These are phyloP conservation scores for Drosophila murphyi DNA, from an alignment of 1,140 invertebrate species.

Conservation along the genomic window DNA sequence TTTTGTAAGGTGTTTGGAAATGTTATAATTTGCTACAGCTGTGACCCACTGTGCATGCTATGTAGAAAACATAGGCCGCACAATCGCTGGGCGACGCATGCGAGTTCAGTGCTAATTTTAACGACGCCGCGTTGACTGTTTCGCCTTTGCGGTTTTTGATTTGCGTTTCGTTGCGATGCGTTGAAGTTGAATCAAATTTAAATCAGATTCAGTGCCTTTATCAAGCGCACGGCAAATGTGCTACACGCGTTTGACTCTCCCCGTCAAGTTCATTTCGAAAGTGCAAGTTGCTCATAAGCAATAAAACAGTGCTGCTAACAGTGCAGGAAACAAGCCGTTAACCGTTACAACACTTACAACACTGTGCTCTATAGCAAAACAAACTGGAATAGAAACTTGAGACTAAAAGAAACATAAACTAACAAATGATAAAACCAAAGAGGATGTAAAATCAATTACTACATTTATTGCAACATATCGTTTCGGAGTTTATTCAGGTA, in stretches of 20 bases:
- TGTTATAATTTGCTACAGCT: neutral
- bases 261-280: constrained; percentile 29
- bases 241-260: neutral
- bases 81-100: constrained; percentile 55
- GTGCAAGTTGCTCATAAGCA: constrained; percentile 27
- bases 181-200: constrained; percentile 66
- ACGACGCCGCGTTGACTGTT: constrained; percentile 75
- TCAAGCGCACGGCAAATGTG: constrained; percentile 27
- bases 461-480: neutral
- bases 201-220: constrained; percentile 75
- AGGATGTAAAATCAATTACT: neutral
- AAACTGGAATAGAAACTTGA: constrained; percentile 16
- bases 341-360: constrained; percentile 36
- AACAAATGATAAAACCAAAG: constrained; percentile 8
- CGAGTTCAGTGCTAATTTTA: constrained; percentile 79
- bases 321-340: neutral
- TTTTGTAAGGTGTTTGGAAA: neutral
- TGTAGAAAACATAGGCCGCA: constrained; percentile 70
- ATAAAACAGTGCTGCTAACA: constrained; percentile 33
- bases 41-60: constrained; percentile 20
- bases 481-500: constrained; percentile 9
- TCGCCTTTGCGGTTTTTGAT: constrained; percentile 68
- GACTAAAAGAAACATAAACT: constrained; percentile 5
- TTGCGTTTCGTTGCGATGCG: constrained; percentile 47
- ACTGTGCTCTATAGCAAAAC: constrained; percentile 25